Evolutionary conservation across 2,113 vertebrate species (phyloP).

Genomic region (Psittacus erithacus): DNA sequence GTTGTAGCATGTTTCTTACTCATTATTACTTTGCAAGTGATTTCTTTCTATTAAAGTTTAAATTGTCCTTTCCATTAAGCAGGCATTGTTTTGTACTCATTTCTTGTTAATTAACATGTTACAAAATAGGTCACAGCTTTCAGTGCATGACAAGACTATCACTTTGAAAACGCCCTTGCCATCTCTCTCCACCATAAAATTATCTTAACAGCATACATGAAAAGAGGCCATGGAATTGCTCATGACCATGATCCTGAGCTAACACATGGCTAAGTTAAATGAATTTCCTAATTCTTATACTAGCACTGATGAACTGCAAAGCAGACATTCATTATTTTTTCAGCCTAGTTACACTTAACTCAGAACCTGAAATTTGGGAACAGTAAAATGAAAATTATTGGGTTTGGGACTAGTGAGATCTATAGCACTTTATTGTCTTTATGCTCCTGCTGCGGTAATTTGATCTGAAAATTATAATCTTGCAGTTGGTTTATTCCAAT

Average conservation of each 20-base stretch:
- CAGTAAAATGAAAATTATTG: background rate
- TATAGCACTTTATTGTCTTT: background rate
- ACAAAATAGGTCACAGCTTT: background rate
- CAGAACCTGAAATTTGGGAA: background rate
- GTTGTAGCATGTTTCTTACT: background rate
- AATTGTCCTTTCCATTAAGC: conserved; percentile 8
- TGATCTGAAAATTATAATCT: background rate
- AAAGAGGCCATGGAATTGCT: background rate
- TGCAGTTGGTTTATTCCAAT: background rate
- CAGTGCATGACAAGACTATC: background rate
- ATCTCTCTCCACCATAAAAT: background rate
- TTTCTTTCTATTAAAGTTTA: background rate
- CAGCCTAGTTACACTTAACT: background rate
- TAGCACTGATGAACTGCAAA: background rate
- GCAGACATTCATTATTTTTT: background rate
- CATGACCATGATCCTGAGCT: background rate
- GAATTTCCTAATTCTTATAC: background rate
- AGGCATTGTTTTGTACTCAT: background rate
- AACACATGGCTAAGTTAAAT: background rate
- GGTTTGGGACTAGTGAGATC: background rate
- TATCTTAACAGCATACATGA: background rate
- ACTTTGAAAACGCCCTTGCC: background rate
- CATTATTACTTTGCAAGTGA: background rate
- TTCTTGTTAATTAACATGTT: background rate
- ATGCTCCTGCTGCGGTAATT: background rate